Evolutionary conservation across 2,888 invertebrate species (phyloP).

Genomic region (Teinopalpus imperialis): DNA sequence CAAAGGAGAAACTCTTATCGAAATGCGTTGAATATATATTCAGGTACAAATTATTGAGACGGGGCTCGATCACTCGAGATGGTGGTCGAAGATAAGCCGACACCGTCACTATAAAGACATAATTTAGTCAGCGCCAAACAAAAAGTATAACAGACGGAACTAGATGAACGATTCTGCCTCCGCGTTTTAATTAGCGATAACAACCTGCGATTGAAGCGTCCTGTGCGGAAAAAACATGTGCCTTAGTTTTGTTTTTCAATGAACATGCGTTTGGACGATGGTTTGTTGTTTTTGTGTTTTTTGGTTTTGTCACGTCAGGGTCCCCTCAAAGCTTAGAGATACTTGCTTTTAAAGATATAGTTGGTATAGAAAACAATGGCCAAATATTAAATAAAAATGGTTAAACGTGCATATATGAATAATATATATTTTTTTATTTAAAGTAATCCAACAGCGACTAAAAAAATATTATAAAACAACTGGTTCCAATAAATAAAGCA

Average conservation of each 20-base stretch:
- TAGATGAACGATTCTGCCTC: conserved; percentile 71
- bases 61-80: conserved; percentile 69
- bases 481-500: no score
- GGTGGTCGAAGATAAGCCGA: conserved; percentile 63
- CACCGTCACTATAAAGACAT: conserved; percentile 76
- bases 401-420: no score
- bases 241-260: conserved; percentile 38
- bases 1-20: conserved; percentile 42
- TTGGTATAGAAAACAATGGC: no score
- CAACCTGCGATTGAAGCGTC: conserved; percentile 62
- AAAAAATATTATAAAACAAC: no score
- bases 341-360: no score
- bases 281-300: conserved; percentile 3
- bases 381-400: no score
- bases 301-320: conserved; percentile 1
- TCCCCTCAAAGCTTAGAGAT: no score
- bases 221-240: conserved; percentile 35
- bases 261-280: conserved; percentile 24
- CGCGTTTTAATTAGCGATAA: conserved; percentile 71
- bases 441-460: no score
- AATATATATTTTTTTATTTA: no score
- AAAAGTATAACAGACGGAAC: conserved; percentile 62
- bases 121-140: conserved; percentile 72
- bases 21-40: conserved; percentile 54
- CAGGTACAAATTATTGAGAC: conserved; percentile 75